A percentile compares a stretch with the other conserved stretches of the same genome.
Evolutionary conservation across 2,888 invertebrate genomes (phyloP).

Genomic region (Megaustenia siamemsis): DNA sequence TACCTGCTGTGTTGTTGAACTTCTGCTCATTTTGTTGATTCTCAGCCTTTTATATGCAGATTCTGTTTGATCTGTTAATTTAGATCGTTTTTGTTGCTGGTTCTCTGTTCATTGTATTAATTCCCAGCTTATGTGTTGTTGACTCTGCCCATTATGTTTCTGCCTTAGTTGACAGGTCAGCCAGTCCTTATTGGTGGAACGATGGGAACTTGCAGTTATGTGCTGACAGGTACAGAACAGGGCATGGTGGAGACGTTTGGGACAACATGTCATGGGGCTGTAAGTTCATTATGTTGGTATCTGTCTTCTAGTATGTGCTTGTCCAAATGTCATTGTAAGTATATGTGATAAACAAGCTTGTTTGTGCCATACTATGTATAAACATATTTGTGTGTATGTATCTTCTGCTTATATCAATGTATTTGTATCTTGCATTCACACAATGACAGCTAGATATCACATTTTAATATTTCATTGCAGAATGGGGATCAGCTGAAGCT

Average conservation of each 20-base stretch:
- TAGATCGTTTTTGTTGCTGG: no score
- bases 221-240: conserved; percentile 95
- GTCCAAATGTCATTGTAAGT: not conserved
- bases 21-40: no score
- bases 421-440: no score
- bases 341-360: not conserved
- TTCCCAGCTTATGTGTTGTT: not conserved
- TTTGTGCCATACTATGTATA: not conserved
- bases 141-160: not conserved
- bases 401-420: no score
- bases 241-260: conserved; percentile 99
- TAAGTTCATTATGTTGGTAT: conserved; percentile 81
- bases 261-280: conserved; percentile 99
- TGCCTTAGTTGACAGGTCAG: conserved; percentile 92
- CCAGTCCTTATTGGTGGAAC: conserved; percentile 99
- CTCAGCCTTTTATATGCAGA: no score
- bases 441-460: no score
- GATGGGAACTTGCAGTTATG: conserved; percentile 99
- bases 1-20: no score
- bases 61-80: no score
- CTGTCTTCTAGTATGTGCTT: not conserved
- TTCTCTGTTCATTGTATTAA: no score
- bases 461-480: no score
- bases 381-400: no score
- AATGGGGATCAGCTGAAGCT: no score